Base-by-base conservation (phyloP, 2,888 invertebrate species). In the Amphipoea lucens region DNA sequence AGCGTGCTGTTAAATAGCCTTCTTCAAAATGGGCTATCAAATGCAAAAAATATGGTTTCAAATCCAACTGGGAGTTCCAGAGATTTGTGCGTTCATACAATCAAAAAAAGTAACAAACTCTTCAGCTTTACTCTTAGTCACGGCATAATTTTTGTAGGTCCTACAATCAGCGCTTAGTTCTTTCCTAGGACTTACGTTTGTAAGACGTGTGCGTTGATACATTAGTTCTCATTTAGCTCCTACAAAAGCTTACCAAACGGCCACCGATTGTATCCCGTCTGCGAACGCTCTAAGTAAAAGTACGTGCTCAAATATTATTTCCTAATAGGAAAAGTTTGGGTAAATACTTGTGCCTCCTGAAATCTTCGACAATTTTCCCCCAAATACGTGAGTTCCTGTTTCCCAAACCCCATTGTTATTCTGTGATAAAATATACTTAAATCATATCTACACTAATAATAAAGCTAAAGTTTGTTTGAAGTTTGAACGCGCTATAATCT, bases 401-500 rank as follows among this genome's bases (percentile, higher is more conserved):
- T 29, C n/a, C 45, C 42, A 29, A 42, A 23, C 2, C 2, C 4
- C 17, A 66, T 80, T 85, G 40, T 63, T 84, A 74, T 80, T 80
- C n/a, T 17, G 40, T 48, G 57, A 60, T 71, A 29, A 40, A 63
- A 74, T 68, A 74, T 68, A 45, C 45, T 42, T 42, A 68, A 74
- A 80, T 63, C 63, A n/a, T 23, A 42, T 74, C 40, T 54, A 54
- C 7, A 14, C 14, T 48, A 6, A 42, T 9, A 9, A 45, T 45
- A 45, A 45, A 45, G 45, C 45, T 45, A 12, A 45, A 45, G 45
- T 45, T 45, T 45, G 45, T 45, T 45, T 45, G 45, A 45, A 45
- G 45, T 45, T 45, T 45, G 45, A 45, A 45, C 45, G 45, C 12
- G 12, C 12, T 11, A 45, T 11, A 45, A 45, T 12, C 45, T 45